phyloP scores from a whole-genome alignment of 2,113 vertebrate species.

The Panurus biarmicus region DNA sequence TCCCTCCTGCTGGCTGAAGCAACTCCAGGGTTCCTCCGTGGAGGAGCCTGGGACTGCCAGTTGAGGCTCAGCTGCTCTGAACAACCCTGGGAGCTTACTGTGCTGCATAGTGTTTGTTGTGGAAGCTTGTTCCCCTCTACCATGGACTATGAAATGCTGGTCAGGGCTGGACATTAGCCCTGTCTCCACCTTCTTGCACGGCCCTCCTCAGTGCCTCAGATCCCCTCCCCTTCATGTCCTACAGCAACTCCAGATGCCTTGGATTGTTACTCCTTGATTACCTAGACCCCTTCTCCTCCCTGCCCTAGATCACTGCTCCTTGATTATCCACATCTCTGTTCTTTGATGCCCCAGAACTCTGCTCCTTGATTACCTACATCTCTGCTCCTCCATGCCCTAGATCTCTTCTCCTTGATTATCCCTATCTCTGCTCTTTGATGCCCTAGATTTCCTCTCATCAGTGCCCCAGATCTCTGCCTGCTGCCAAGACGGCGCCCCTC shows the following conservation, averaged over 20 bases:
- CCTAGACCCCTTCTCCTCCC: neutral
- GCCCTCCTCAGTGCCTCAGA: neutral
- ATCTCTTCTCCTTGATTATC: slow-evolving; percentile 11
- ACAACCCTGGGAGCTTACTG: neutral
- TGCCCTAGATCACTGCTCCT: neutral
- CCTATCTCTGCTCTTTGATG: neutral
- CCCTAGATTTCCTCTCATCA: slow-evolving; percentile 3
- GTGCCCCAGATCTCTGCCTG: slow-evolving; percentile 6
- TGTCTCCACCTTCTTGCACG: neutral
- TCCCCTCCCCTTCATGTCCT: neutral
- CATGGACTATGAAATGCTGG: neutral
- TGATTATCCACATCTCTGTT: neutral
- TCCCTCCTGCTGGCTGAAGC: neutral
- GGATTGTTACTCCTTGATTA: neutral
- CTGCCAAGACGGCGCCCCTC: neutral
- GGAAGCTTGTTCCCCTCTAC: neutral
- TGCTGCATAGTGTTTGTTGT: neutral
- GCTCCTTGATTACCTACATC: slow-evolving; percentile 15
- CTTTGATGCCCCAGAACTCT: neutral
- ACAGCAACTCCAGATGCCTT: neutral
- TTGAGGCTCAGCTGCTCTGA: neutral
- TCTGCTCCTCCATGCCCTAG: neutral
- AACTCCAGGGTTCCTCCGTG: neutral
- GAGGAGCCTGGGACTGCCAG: neutral
- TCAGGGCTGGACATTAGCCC: too few relatives aligned